Evolutionary conservation across 2,888 invertebrate species (phyloP), one percentile per base, ranked within the genome.

Genomic region (Drosophila stalkeri): DNA sequence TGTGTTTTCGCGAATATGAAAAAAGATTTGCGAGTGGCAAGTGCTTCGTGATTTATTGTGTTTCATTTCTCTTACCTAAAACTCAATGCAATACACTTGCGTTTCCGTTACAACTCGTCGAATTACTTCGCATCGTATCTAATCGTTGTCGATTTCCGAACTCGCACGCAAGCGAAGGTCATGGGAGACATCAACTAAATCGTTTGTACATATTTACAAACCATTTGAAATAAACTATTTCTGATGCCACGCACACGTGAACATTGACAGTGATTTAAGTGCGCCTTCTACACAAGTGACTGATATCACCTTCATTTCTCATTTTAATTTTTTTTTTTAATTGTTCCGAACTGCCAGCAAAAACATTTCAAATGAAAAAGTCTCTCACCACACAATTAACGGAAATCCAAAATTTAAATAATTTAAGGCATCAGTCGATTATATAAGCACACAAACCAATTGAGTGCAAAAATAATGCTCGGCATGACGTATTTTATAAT

Each of bases 391-490:
- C 20, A 86, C 81, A 86, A 90, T 86, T 79, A 82, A 82, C 86
- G 86, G 90, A 90, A 79, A 81, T 76, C 66, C 41, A 35, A 76
- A 79, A 88, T 82, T 79, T 74, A 63, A 89, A 84, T 76, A 72
- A 75, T 76, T 87, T 75, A 63, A 70, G n/a, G 49, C 64, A 73
- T 33, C 60, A 54, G 49, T 2, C 41, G 64, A 62, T 89, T 85
- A 78, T 62, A 71, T 89, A 89, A 89, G 52, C 39, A 52, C 51
- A 51, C 67, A 56, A 37, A 27, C 51, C 62, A 70, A 70, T 62
- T 61, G 75, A 35, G 23, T 23, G 46, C 54, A 49, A 49, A 47
- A 39, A 57, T 47, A 49, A 39, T 61, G 57, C 68, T 65, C 14
- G 49, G 51, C 46, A 77, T 77, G 72, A 81, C 55, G 81, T 64